Percentiles rank a stretch among this genome's conserved stretches.
These are phyloP conservation scores for Synanthedon vespiformis DNA, from an alignment of 2,888 invertebrate species.

Conservation along the genomic window DNA sequence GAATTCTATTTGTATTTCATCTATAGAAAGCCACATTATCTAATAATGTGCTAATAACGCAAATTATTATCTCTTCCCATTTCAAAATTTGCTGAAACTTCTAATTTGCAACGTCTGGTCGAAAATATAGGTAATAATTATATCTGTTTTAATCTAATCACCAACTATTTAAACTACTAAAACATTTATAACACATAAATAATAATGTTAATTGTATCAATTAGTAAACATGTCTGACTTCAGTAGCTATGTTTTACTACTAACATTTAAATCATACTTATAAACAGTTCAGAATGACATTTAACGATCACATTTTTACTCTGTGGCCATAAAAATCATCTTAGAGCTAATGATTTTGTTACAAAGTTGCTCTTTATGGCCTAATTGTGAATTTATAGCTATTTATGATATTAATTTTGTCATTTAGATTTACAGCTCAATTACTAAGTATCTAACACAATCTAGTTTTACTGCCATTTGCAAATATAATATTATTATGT, in stretches of 20 bases:
- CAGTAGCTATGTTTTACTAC: conserved; percentile 19
- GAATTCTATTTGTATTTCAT: no score
- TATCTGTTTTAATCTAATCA: no score
- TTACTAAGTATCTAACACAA: not conserved
- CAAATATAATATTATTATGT: not conserved
- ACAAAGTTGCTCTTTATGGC: conserved; percentile 27
- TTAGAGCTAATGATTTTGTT: conserved; percentile 20
- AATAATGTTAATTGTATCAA: not conserved
- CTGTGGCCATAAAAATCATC: conserved; percentile 20
- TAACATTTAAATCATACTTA: conserved; percentile 14
- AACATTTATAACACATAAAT: conserved; percentile 1
- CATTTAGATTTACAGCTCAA: not conserved
- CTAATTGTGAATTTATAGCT: conserved; percentile 7
- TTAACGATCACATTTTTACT: conserved; percentile 18
- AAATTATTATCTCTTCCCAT: no score
- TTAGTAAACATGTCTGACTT: conserved; percentile 4
- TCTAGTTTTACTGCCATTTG: not conserved
- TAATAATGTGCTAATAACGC: no score
- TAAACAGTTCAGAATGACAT: conserved; percentile 28
- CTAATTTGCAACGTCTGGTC: no score
- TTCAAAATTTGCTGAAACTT: no score
- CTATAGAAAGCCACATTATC: no score
- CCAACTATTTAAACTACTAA: not conserved
- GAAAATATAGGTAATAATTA: no score
- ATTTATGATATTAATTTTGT: not conserved